phyloP scores from a whole-genome alignment of 2,888 invertebrate genomes.

The Anarsia innoxiella region DNA sequence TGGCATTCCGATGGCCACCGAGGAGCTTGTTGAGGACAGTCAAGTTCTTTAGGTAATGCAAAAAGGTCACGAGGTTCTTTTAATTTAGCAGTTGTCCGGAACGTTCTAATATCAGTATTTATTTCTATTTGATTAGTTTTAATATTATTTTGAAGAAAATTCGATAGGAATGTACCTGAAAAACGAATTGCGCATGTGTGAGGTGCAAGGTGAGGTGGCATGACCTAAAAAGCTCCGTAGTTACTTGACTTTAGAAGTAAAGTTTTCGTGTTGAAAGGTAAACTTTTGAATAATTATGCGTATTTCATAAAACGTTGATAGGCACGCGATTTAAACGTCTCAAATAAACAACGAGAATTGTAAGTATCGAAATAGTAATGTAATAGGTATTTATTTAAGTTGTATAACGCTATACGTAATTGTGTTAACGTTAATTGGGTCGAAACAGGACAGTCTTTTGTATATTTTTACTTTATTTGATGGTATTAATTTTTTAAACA shows the following conservation, averaged over 20 bases:
- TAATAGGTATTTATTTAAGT: no score
- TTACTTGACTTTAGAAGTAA: slow-evolving; percentile 3
- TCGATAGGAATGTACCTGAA: slow-evolving; percentile 77
- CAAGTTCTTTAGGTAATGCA: slow-evolving; percentile 80
- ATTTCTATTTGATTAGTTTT: slow-evolving; percentile 82
- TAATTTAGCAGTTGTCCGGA: slow-evolving; percentile 78
- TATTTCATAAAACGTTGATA: slow-evolving; percentile 25
- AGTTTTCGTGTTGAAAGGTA: slow-evolving; percentile 11
- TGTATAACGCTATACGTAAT: no score
- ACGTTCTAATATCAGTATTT: slow-evolving; percentile 78
- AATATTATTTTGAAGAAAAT: slow-evolving; percentile 76
- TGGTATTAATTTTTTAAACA: no score
- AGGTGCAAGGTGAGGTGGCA: no score
- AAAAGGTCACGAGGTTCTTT: slow-evolving; percentile 83
- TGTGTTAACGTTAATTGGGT: no score
- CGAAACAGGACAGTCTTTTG: no score
- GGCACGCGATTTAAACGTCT: slow-evolving; percentile 28
- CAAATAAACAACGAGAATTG: no score
- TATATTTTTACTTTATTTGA: no score
- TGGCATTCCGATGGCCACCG: slow-evolving; percentile 94
- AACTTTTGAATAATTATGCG: slow-evolving; percentile 12
- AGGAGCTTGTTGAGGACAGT: slow-evolving; percentile 84
- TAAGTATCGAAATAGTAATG: no score
- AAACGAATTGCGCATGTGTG: not conserved
- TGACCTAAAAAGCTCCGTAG: not conserved